Evolutionary conservation across 2,888 invertebrate species (phyloP).

Genomic region (Trissonchulus latispiculum): DNA sequence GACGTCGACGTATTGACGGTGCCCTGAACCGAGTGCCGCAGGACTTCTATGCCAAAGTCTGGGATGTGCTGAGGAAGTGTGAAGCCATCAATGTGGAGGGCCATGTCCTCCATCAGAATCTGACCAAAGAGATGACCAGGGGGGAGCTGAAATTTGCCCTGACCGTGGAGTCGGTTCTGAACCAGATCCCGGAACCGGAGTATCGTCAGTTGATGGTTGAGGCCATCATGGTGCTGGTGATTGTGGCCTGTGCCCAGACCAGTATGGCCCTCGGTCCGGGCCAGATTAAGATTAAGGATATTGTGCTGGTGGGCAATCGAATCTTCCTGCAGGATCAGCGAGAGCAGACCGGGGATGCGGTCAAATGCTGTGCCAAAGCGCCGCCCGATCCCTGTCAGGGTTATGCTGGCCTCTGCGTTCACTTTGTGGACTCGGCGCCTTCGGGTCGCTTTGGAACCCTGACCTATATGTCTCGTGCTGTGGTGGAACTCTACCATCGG

Average conservation of each 20-base stretch:
- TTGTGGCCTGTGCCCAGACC: constrained; percentile 53
- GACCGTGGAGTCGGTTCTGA: constrained; percentile 89
- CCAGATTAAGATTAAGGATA: constrained; percentile 61
- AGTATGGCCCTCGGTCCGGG: constrained; percentile 30
- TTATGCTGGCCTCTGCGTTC: constrained; percentile 86
- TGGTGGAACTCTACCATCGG: not conserved
- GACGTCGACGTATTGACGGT: constrained; percentile 84
- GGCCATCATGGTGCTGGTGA: constrained; percentile 85
- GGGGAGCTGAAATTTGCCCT: constrained; percentile 96
- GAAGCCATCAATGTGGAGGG: constrained; percentile 87
- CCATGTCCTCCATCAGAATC: constrained; percentile 72
- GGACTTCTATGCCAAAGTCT: constrained; percentile 70
- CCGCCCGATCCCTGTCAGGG: constrained; percentile 61
- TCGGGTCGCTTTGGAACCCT: constrained; percentile 74
- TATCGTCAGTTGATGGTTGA: constrained; percentile 90
- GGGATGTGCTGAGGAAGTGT: constrained; percentile 55
- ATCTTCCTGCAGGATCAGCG: constrained; percentile 92
- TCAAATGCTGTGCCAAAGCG: constrained; percentile 67
- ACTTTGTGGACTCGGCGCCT: constrained; percentile 95
- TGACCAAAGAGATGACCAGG: constrained; percentile 97
- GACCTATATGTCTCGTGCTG: constrained; percentile 22
- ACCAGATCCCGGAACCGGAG: constrained; percentile 94
- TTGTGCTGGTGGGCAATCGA: constrained; percentile 85
- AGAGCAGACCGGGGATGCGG: constrained; percentile 77
- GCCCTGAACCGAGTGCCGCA: constrained; percentile 91